Conservation (phyloP, 2,888 invertebrate genomes). For the Tenthredo livida region DNA sequence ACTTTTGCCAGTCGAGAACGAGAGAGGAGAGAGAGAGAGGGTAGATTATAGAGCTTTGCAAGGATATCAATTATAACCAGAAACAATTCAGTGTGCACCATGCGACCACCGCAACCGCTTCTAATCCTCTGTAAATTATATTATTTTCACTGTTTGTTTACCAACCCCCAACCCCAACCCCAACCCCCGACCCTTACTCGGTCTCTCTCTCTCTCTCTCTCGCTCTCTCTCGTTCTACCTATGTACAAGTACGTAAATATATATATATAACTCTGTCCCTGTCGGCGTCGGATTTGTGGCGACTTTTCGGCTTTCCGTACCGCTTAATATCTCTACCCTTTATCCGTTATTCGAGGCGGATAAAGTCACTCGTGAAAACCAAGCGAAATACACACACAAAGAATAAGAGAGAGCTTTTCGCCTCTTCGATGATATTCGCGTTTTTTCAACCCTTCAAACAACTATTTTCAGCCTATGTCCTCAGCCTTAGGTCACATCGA, state of each 20-base stretch:
- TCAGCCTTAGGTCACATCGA: neutral
- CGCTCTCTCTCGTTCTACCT: neutral
- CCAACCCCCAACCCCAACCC: slow-evolving; percentile 57
- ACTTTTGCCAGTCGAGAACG: neutral
- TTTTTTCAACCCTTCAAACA: neutral
- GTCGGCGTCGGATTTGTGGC: slow-evolving; percentile 76
- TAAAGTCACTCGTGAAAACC: slow-evolving; percentile 11
- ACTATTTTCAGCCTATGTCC: neutral
- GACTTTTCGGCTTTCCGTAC: slow-evolving; percentile 74
- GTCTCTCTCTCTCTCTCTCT: neutral
- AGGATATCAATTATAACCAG: slow-evolving; percentile 79
- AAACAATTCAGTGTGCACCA: slow-evolving; percentile 76
- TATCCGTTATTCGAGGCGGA: slow-evolving; percentile 37
- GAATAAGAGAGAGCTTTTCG: neutral
- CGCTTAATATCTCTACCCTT: slow-evolving; percentile 51
- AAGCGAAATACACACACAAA: neutral
- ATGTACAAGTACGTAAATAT: slow-evolving; percentile 27
- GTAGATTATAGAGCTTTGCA: slow-evolving; percentile 78
- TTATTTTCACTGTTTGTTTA: slow-evolving; percentile 79
- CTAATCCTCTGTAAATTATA: slow-evolving; percentile 78
- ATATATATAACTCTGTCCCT: slow-evolving; percentile 60
- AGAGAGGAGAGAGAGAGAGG: slow-evolving; percentile 56
- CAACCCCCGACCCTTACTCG: neutral
- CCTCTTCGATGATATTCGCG: neutral
- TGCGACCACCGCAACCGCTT: slow-evolving; percentile 61